Conservation (phyloP, 2,797 vertebrate species). For the Mareca penelope region DNA sequence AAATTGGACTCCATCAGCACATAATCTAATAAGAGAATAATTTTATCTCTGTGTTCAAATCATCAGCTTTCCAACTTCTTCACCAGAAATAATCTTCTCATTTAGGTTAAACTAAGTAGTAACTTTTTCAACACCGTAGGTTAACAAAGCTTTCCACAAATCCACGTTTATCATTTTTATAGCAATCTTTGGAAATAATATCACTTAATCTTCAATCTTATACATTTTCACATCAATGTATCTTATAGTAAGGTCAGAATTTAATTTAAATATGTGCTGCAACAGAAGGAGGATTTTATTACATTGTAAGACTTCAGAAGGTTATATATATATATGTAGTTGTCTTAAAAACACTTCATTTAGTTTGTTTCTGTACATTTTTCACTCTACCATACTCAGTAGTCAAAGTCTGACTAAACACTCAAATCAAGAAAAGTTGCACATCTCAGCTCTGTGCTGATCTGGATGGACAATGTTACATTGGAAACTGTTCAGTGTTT, state of each 20-base stretch:
- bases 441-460: background rate
- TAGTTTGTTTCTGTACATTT: background rate
- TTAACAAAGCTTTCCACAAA: conserved; percentile 30
- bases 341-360: background rate
- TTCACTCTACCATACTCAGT: background rate
- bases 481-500: background rate
- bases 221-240: background rate
- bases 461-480: background rate
- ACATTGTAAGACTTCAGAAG: background rate
- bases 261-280: background rate
- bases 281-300: background rate
- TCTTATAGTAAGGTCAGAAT: background rate
- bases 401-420: background rate
- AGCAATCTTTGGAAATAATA: conserved; percentile 12
- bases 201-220: background rate
- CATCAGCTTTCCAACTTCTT: conserved; percentile 6
- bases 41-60: background rate
- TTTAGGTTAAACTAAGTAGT: background rate
- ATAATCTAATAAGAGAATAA: conserved; percentile 37
- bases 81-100: conserved; percentile 1
- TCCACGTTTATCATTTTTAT: background rate
- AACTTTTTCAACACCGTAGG: conserved; percentile 9
- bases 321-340: background rate
- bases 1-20: conserved; percentile 22
- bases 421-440: background rate